phyloP scores from a whole-genome alignment of 2,113 vertebrate species.

The Bufo gargarizans region DNA sequence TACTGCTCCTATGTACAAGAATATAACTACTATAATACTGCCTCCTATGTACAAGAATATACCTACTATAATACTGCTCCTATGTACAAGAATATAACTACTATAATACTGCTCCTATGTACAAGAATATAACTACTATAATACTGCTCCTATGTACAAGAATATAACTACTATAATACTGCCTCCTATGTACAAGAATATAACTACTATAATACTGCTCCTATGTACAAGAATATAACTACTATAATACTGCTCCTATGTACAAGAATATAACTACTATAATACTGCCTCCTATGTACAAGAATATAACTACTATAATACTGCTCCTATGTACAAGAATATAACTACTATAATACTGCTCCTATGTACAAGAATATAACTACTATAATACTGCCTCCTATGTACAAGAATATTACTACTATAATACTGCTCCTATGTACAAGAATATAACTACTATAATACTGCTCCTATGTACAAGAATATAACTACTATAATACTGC shows the following conservation, averaged over 20 bases:
- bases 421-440: not conserved
- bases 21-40: too few species aligned
- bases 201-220: not conserved
- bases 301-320: slow-evolving; percentile 3
- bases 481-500: slow-evolving; percentile 12
- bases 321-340: not conserved
- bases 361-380: slow-evolving; percentile 1
- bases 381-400: slow-evolving; percentile 8
- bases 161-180: slow-evolving; percentile 1
- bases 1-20: too few species aligned
- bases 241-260: slow-evolving; percentile 1
- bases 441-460: slow-evolving; percentile 16
- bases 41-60: too few species aligned
- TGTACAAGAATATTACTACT: not conserved
- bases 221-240: slow-evolving; percentile 4
- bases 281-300: not conserved
- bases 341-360: not conserved
- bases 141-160: not conserved
- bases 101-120: not conserved
- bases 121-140: slow-evolving; percentile 4
- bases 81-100: not conserved
- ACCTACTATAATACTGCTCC: not conserved
- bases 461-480: not conserved
- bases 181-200: not conserved
- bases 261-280: slow-evolving; percentile 2